Percentiles rank a stretch among this genome's conserved stretches.
These are phyloP conservation scores for Nomia melanderi DNA, from an alignment of 1,140 invertebrate species.

Conservation along the genomic window DNA sequence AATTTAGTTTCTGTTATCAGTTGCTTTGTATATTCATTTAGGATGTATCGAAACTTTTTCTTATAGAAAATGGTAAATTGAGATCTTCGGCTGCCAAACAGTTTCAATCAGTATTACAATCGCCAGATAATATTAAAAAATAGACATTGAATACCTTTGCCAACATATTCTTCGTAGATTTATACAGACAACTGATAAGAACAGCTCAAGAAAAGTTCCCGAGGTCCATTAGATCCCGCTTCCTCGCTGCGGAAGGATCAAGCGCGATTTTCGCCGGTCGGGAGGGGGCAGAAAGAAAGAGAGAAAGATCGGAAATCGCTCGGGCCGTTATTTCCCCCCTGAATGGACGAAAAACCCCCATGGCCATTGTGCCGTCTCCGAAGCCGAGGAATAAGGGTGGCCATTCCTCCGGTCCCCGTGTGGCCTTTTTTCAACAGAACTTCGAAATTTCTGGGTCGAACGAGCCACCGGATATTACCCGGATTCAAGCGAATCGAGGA, in stretches of 20 bases:
- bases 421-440: background rate
- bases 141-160: too few relatives aligned
- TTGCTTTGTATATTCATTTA: too few relatives aligned
- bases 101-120: too few relatives aligned
- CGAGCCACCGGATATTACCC: conserved; percentile 33
- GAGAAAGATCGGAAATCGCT: conserved; percentile 62
- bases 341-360: conserved; percentile 13
- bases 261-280: conserved; percentile 64
- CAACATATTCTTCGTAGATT: too few relatives aligned
- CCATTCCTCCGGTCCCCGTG: background rate
- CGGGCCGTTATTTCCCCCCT: conserved; percentile 51
- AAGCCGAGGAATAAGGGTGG: conserved; percentile 4
- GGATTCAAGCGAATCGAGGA: background rate
- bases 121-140: too few relatives aligned
- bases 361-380: conserved; percentile 22
- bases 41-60: too few relatives aligned
- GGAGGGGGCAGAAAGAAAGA: too few relatives aligned
- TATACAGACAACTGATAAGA: too few relatives aligned
- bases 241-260: conserved; percentile 45
- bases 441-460: conserved; percentile 5
- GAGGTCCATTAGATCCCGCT: conserved; percentile 34
- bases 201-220: conserved; percentile 35
- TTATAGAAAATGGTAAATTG: too few relatives aligned
- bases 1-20: too few relatives aligned
- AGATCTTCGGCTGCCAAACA: too few relatives aligned